Conservation (phyloP, 1,140 invertebrate genomes). For the Drosophila insularis region DNA sequence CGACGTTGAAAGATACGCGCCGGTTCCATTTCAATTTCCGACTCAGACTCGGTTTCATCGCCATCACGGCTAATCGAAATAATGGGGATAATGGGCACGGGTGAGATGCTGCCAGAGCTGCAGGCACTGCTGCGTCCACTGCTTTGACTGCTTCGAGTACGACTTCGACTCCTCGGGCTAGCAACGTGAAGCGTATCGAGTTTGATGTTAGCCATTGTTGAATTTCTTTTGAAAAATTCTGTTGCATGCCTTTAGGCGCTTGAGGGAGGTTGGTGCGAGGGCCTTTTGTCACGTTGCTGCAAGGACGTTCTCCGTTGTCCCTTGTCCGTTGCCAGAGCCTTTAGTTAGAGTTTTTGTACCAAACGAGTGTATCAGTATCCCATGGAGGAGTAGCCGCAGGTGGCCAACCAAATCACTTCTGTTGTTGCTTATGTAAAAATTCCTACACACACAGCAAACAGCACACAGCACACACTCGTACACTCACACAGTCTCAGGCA, state of each 20-base stretch:
- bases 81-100: slow-evolving; percentile 71
- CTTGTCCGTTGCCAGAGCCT: not conserved
- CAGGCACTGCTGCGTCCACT: slow-evolving; percentile 67
- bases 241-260: slow-evolving; percentile 41
- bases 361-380: slow-evolving; percentile 20
- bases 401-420: slow-evolving; percentile 46
- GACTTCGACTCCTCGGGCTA: slow-evolving; percentile 26
- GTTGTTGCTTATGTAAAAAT: slow-evolving; percentile 66
- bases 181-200: slow-evolving; percentile 61
- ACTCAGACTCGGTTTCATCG: slow-evolving; percentile 86
- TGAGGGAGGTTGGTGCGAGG: not conserved
- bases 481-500: not conserved
- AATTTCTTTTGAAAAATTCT: slow-evolving; percentile 30
- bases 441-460: slow-evolving; percentile 1
- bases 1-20: slow-evolving; percentile 86
- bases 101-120: slow-evolving; percentile 74
- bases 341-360: slow-evolving; percentile 25
- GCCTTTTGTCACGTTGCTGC: slow-evolving; percentile 48
- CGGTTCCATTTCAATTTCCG: slow-evolving; percentile 87
- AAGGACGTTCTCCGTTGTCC: slow-evolving; percentile 15
- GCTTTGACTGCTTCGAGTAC: slow-evolving; percentile 32
- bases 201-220: slow-evolving; percentile 68
- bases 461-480: slow-evolving; percentile 5
- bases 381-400: slow-evolving; percentile 64
- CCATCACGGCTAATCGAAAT: slow-evolving; percentile 76